Evolutionary conservation across 1,140 invertebrate species (phyloP), one percentile per base, ranked within the genome.

Genomic region (Drosophila rhopaloa): DNA sequence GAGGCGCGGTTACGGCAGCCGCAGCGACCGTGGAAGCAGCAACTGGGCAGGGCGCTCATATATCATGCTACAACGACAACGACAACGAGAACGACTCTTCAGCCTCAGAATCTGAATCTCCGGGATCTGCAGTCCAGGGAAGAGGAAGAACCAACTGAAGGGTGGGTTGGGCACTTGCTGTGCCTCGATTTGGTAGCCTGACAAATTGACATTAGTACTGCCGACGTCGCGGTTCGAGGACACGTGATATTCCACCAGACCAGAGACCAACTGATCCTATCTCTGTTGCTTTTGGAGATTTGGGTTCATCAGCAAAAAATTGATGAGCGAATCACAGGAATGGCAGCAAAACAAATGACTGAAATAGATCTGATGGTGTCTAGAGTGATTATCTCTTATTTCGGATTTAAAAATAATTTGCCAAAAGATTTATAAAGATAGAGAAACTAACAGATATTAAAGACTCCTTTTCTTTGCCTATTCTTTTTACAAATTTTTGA

Each of bases 171-270:
- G 43, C 54, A 76, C 73, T 76, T 76, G 73, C 62, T 72, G 61
- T 77, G 76, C 71, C 78, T 72, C 71, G 72, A 79, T 88, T 76
- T 86, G 83, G 79, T 86, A 86, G 83, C 76, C 79, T 81, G 70
- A 86, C 82, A 86, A 86, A 88, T 86, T 81, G 82, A 72, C 82
- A 88, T 86, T 86, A 82, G 73, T 65, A 79, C 80, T 80, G 78
- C 77, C 55, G 56, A 60, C 76, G 67, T 56, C 43, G 63, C 35
- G 51, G 65, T 70, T 57, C 60, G 61, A 63, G 79, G 71, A 81
- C 83, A 75, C 63, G 68, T 66, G 77, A 84, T 81, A 51, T 60
- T 57, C 67, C 14, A 37, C 24, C 48, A 53, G 29, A 54, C 27
- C 19, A 35, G 41, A 2, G 14, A 67, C 46, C 16, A 38, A 46